Conservation (phyloP, 1,140 invertebrate species). For the Asbolus verrucosus region DNA sequence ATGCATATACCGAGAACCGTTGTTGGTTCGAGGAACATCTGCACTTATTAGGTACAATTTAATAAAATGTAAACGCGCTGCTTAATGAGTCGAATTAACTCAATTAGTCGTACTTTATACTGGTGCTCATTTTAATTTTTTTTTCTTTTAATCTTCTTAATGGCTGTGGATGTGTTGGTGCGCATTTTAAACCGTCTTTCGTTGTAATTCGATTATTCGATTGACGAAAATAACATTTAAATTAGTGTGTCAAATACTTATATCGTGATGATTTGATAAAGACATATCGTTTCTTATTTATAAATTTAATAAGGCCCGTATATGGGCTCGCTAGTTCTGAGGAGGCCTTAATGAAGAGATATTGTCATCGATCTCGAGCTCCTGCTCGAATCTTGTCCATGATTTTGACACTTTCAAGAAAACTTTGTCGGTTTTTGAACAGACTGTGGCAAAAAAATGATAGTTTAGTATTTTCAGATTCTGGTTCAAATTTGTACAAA, state of each 20-base stretch:
- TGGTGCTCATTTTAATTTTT: slow-evolving; percentile 37
- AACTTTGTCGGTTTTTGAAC: no score
- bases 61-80: slow-evolving; percentile 32
- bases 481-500: no score
- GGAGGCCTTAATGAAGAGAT: slow-evolving; percentile 25
- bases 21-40: slow-evolving; percentile 38
- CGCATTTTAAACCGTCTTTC: slow-evolving; percentile 1
- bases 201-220: slow-evolving; percentile 27
- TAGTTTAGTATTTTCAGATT: no score
- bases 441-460: no score
- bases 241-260: slow-evolving; percentile 36
- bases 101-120: slow-evolving; percentile 29
- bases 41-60: slow-evolving; percentile 38
- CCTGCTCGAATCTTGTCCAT: no score
- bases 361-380: no score
- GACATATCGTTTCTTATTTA: slow-evolving; percentile 40
- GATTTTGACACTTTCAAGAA: no score
- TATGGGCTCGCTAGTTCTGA: slow-evolving; percentile 2
- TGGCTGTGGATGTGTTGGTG: slow-evolving; percentile 11
- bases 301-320: slow-evolving; percentile 36
- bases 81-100: slow-evolving; percentile 33
- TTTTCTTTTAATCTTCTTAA: slow-evolving; percentile 16
- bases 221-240: slow-evolving; percentile 40
- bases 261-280: slow-evolving; percentile 39
- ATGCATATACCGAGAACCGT: slow-evolving; percentile 16